A percentile compares a stretch with the other conserved stretches of the same genome.
These are phyloP conservation scores for Irena cyanogastra DNA, from an alignment of 2,113 vertebrate genomes.

Conservation along the genomic window DNA sequence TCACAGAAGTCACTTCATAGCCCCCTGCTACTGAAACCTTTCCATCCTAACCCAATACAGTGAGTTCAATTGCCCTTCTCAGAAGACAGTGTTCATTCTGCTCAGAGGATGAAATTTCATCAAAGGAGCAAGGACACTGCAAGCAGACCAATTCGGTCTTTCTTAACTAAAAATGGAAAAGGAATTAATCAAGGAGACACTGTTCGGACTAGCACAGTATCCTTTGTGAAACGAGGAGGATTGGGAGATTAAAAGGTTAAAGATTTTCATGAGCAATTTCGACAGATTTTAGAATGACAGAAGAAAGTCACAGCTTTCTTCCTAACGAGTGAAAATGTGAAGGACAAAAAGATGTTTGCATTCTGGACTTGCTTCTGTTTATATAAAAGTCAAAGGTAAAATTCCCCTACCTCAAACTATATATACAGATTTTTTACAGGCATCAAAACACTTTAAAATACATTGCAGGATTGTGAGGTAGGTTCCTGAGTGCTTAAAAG, in stretches of 20 bases:
- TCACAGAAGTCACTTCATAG: not conserved
- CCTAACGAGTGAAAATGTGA: not conserved
- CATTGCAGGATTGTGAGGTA: not conserved
- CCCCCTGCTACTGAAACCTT: not conserved
- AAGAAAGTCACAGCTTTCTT: not conserved
- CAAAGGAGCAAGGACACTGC: not conserved
- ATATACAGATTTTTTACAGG: not conserved
- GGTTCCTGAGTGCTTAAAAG: not conserved
- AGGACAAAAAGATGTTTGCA: not conserved
- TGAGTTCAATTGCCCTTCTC: not conserved
- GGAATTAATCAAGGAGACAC: not conserved
- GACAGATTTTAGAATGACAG: not conserved
- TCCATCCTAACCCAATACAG: not conserved
- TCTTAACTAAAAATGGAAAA: not conserved
- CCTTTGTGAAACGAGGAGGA: not conserved
- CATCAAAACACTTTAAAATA: constrained; percentile 8
- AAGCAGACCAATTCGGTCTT: not conserved
- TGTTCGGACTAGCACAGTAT: not conserved
- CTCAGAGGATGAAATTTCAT: not conserved
- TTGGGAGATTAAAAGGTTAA: not conserved
- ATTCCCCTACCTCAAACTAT: not conserved
- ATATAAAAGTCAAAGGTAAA: constrained; percentile 27
- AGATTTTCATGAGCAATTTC: not conserved
- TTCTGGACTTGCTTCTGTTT: not conserved
- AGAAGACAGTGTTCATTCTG: not conserved